Base-by-base conservation (phyloP, 2,888 invertebrate genomes). In the Allacma fusca region DNA sequence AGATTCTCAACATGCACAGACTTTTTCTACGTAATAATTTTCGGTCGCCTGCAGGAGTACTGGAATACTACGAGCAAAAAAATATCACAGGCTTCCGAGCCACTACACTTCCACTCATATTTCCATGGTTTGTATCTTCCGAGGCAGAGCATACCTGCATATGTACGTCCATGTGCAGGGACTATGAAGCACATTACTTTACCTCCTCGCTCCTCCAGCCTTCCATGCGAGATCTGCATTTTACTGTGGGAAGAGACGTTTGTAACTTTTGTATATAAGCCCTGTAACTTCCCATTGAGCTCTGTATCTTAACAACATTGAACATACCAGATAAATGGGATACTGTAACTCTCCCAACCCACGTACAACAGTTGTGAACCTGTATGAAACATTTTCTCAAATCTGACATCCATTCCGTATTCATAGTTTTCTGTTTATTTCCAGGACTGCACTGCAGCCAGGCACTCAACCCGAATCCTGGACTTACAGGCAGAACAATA, bases 61-160 rank as follows among this genome's bases (percentile, higher is more conserved):
- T 34, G 34, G 34, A 19, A 50, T n/a, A 50, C 9, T 50, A 34
- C 70, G 29, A 69, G 59, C 57, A 59, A 72, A 71, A 71, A 72
- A 72, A 34, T 72, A 72, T 34, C 72, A 72, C 59, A 72, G 72
- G 72, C 75, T 80, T 76, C 70, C 75, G 72, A 79, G 76, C 79
- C 74, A n/a, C n/a, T 72, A 77, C 74, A 78, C 75, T 77, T 78
- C 75, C 79, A 79, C 76, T 73, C 72, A 65, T 74, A 78, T 34
- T 75, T 70, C 78, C 78, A 74, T 76, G 73, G 70, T 73, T 68
- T 75, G 78, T 80, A n/a, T n/a, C n/a, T n/a, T n/a, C n/a, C n/a
- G 76, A 76, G 69, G 75, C 77, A 75, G 75, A 78, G 65, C 9
- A 5, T 19, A 26, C 4, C 13, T 64, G 13, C 64, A 64, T 13